These are phyloP conservation scores for Stictocephala bisonia DNA, from an alignment of 2,888 invertebrate genomes.

Conservation along the genomic window DNA sequence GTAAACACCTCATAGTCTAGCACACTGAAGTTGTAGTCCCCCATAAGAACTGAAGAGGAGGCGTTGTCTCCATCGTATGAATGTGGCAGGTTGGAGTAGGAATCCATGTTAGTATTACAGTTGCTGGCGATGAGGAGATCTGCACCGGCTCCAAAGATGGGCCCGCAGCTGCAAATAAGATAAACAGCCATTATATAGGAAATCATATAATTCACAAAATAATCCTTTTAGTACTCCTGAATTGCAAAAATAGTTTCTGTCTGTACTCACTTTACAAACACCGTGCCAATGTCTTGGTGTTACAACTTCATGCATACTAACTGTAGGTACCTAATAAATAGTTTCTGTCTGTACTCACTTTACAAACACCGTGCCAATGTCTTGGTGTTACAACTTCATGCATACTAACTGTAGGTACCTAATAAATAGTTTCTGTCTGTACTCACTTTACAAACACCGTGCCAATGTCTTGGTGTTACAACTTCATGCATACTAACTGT, in stretches of 20 bases:
- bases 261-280: too few species aligned
- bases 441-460: too few species aligned
- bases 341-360: conserved; percentile 67
- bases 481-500: too few species aligned
- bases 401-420: too few species aligned
- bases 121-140: conserved; percentile 87
- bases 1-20: conserved; percentile 93
- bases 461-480: too few species aligned
- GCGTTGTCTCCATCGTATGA: conserved; percentile 85
- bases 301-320: too few species aligned
- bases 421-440: too few species aligned
- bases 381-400: too few species aligned
- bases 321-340: too few species aligned
- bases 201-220: not conserved
- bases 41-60: conserved; percentile 76
- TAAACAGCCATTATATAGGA: not conserved
- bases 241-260: not conserved
- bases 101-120: conserved; percentile 89
- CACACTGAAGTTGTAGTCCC: conserved; percentile 91
- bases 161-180: conserved; percentile 78
- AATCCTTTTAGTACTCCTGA: conserved; percentile 7
- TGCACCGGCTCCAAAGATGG: conserved; percentile 95
- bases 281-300: too few species aligned
- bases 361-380: too few species aligned
- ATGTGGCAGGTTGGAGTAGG: conserved; percentile 93